These are phyloP conservation scores for Chrysolina haemoptera DNA, from an alignment of 2,888 invertebrate genomes.

Conservation along the genomic window DNA sequence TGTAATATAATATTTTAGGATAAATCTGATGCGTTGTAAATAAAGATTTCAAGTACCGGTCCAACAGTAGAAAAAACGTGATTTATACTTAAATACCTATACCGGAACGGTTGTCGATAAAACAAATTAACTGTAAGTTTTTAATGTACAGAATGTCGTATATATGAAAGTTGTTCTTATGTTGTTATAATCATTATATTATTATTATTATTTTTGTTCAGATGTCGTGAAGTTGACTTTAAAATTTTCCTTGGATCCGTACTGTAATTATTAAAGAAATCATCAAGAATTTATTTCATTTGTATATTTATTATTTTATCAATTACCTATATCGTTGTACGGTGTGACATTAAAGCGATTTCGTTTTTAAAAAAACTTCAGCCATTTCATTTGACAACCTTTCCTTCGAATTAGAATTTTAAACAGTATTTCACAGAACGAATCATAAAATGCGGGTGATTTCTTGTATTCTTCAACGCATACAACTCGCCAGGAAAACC, in stretches of 20 bases:
- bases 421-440: background rate
- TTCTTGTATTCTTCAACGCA: background rate
- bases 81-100: slow-evolving; percentile 63
- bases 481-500: background rate
- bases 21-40: slow-evolving; percentile 61
- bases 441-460: slow-evolving; percentile 14
- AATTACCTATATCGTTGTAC: slow-evolving; percentile 69
- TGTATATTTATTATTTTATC: slow-evolving; percentile 69
- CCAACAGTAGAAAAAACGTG: slow-evolving; percentile 57
- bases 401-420: background rate
- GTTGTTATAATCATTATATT: slow-evolving; percentile 60
- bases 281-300: slow-evolving; percentile 56
- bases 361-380: slow-evolving; percentile 44
- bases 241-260: slow-evolving; percentile 62
- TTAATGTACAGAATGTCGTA: slow-evolving; percentile 67
- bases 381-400: slow-evolving; percentile 36
- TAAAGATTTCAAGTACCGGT: slow-evolving; percentile 57
- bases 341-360: slow-evolving; percentile 65
- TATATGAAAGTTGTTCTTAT: slow-evolving; percentile 64
- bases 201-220: slow-evolving; percentile 60
- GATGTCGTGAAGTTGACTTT: slow-evolving; percentile 64
- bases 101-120: slow-evolving; percentile 67
- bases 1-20: slow-evolving; percentile 65
- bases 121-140: slow-evolving; percentile 67
- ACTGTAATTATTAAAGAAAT: slow-evolving; percentile 43